Conservation (phyloP, 1,140 invertebrate species). For the Drosophila subpulchrella region DNA sequence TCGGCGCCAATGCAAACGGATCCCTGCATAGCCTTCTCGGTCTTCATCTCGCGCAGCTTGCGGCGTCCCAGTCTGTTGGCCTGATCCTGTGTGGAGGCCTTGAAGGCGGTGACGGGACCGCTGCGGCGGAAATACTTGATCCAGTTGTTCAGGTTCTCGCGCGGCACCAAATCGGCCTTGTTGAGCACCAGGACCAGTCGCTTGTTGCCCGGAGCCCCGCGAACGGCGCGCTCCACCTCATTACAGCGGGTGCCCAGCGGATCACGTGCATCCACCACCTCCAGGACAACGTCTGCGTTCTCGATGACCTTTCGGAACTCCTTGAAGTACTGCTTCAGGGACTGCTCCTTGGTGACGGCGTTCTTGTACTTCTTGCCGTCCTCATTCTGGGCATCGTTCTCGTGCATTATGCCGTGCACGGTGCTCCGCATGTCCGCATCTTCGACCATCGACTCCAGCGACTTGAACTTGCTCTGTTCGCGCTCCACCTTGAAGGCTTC, state of each 20-base stretch:
- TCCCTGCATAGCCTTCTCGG: slow-evolving; percentile 88
- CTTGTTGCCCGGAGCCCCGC: slow-evolving; percentile 91
- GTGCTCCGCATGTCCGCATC: slow-evolving; percentile 89
- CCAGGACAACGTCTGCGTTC: slow-evolving; percentile 96
- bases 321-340: slow-evolving; percentile 91
- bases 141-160: slow-evolving; percentile 96
- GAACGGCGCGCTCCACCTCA: slow-evolving; percentile 95
- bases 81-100: slow-evolving; percentile 98
- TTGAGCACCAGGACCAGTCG: slow-evolving; percentile 96
- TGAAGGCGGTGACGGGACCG: slow-evolving; percentile 96
- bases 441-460: slow-evolving; percentile 86
- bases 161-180: slow-evolving; percentile 98
- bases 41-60: slow-evolving; percentile 89
- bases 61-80: slow-evolving; percentile 89
- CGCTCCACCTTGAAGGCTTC: slow-evolving; percentile 86
- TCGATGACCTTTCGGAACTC: slow-evolving; percentile 95
- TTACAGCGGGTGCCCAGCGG: slow-evolving; percentile 91
- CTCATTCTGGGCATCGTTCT: slow-evolving; percentile 76
- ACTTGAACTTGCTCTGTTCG: slow-evolving; percentile 86
- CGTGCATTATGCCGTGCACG: slow-evolving; percentile 87
- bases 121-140: slow-evolving; percentile 93
- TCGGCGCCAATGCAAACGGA: slow-evolving; percentile 97
- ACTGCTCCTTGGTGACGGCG: slow-evolving; percentile 88
- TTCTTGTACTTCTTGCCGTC: slow-evolving; percentile 82
- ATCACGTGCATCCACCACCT: slow-evolving; percentile 97